A percentile compares a stretch with the other conserved stretches of the same genome.
These are phyloP conservation scores for Crax fasciolata DNA, from an alignment of 2,797 vertebrate species.

Conservation along the genomic window DNA sequence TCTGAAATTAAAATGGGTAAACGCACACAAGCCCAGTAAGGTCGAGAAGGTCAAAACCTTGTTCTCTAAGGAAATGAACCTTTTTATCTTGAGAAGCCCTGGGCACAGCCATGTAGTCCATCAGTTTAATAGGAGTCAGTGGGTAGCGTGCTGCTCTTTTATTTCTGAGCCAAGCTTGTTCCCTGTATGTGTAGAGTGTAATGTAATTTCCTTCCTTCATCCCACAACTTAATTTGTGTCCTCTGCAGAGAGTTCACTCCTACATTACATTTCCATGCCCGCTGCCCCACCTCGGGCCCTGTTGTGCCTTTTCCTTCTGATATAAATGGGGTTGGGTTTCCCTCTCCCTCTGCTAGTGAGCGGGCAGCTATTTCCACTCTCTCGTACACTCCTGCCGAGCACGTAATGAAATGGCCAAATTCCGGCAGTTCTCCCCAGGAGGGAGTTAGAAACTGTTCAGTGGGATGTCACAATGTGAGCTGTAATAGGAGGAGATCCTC, in stretches of 20 bases:
- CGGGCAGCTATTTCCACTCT: not conserved
- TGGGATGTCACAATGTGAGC: accelerated
- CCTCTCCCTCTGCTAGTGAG: not conserved
- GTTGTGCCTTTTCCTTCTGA: not conserved
- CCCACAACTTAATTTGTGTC: not conserved
- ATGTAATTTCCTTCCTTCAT: not conserved
- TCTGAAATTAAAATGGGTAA: constrained; percentile 75
- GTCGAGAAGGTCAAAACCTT: constrained; percentile 43
- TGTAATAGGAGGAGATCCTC: not conserved
- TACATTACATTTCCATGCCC: accelerated
- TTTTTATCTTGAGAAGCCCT: constrained; percentile 46
- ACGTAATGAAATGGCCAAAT: constrained; percentile 21
- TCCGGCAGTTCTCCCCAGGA: not conserved
- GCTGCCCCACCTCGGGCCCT: not conserved
- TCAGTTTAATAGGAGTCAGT: constrained; percentile 24
- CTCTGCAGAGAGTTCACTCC: not conserved
- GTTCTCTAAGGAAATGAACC: constrained; percentile 50
- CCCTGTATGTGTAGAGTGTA: not conserved
- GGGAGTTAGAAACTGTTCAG: not conserved
- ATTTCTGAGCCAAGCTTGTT: not conserved
- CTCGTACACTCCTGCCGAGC: not conserved
- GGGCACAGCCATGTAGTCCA: not conserved
- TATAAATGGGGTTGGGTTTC: not conserved
- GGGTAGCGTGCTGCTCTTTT: not conserved
- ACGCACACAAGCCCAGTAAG: not conserved